Percentiles rank a stretch among this genome's conserved stretches.
Evolutionary conservation across 2,113 vertebrate genomes (phyloP).

Genomic region (Ahaetulla prasina): DNA sequence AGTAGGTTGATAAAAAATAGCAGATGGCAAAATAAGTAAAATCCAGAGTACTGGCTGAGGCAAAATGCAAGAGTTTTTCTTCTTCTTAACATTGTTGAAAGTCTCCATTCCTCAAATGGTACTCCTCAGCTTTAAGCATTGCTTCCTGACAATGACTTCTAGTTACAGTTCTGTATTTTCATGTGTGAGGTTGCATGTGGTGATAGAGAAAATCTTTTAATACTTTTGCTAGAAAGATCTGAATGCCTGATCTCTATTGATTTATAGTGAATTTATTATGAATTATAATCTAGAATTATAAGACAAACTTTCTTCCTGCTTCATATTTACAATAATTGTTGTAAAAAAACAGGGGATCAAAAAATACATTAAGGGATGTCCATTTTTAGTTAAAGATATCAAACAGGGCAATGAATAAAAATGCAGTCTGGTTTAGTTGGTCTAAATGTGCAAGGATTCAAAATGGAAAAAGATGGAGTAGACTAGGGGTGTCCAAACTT

Average conservation of each 20-base stretch:
- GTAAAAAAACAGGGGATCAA: not conserved
- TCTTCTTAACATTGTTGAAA: not conserved
- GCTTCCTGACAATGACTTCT: not conserved
- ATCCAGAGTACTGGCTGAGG: not conserved
- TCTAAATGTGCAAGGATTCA: not conserved
- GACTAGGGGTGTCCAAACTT: not conserved
- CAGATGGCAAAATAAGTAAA: not conserved
- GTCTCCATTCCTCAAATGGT: not conserved
- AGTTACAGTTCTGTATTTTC: not conserved
- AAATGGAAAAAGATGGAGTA: not conserved
- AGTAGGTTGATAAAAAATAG: not conserved
- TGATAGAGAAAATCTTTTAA: not conserved
- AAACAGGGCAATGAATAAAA: not conserved
- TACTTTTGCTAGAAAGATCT: not conserved
- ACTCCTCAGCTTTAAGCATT: not conserved
- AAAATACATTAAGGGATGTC: conserved; percentile 15
- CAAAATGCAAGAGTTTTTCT: not conserved
- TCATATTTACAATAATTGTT: not conserved
- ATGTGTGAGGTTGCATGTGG: not conserved
- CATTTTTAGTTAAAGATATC: conserved; percentile 5
- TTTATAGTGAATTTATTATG: not conserved
- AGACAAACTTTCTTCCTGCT: not conserved
- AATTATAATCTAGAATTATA: not conserved
- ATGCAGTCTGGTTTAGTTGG: not conserved
- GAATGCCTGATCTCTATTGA: not conserved